Conservation (phyloP, 2,888 invertebrate genomes). For the Scaptomyza tumidula region DNA sequence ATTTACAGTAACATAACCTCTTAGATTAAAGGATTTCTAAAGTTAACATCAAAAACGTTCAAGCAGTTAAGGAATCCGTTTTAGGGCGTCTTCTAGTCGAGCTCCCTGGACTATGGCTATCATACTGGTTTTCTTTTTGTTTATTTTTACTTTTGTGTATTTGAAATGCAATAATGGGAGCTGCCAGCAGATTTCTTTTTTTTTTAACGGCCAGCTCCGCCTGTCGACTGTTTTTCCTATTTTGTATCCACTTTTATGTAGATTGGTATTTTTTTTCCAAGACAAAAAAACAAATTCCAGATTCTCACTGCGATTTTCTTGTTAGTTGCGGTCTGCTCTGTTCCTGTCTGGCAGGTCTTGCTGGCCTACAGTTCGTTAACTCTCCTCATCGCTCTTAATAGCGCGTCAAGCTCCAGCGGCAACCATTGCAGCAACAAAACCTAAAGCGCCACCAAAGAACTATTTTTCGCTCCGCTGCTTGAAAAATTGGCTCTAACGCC, state of each 20-base stretch:
- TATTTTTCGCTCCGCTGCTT: constrained; percentile 76
- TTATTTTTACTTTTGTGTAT: constrained; percentile 19
- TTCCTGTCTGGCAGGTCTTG: constrained; percentile 8
- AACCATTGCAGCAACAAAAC: constrained; percentile 33
- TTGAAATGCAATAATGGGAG: constrained; percentile 54
- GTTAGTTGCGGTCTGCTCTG: constrained; percentile 17
- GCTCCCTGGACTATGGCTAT: neutral
- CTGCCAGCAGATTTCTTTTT: constrained; percentile 65
- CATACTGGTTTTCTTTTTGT: constrained; percentile 19
- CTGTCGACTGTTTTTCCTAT: constrained; percentile 63
- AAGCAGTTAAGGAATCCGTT: no score
- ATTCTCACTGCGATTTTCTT: constrained; percentile 64
- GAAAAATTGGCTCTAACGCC: constrained; percentile 75
- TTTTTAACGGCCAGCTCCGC: constrained; percentile 60
- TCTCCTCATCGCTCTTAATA: constrained; percentile 77
- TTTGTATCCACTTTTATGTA: constrained; percentile 78
- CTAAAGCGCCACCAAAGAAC: constrained; percentile 55
- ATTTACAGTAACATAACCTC: no score
- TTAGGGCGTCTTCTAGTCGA: neutral
- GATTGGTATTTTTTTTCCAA: constrained; percentile 78
- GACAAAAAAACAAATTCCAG: constrained; percentile 46
- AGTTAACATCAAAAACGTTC: no score
- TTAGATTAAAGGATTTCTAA: no score
- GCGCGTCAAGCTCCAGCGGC: constrained; percentile 67
- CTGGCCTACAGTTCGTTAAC: constrained; percentile 54